Percentiles rank a stretch among this genome's conserved stretches.
phyloP scores from a whole-genome alignment of 2,888 invertebrate genomes.

The Cephus nigrinus region DNA sequence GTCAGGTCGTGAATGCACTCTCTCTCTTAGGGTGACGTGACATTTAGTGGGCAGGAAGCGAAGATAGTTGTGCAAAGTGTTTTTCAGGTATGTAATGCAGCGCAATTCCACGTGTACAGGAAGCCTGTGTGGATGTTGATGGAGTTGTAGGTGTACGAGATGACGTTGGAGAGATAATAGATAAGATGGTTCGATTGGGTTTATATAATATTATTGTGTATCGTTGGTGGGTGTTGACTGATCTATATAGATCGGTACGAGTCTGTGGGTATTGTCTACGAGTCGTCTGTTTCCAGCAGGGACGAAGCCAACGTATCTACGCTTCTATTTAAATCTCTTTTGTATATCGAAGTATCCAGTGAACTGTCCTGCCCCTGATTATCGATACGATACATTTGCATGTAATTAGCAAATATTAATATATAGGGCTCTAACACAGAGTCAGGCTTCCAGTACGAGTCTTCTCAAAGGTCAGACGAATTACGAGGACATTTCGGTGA shows the following conservation, averaged over 20 bases:
- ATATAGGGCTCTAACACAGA: not conserved
- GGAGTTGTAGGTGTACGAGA: not conserved
- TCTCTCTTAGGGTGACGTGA: not conserved
- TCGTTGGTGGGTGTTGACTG: not conserved
- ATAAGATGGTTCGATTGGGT: not conserved
- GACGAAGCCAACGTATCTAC: not conserved
- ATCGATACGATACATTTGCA: conserved; percentile 22
- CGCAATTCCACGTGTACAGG: no score
- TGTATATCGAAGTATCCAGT: conserved; percentile 11
- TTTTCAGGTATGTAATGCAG: not conserved
- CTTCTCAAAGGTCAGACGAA: conserved; percentile 2
- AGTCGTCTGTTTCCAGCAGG: not conserved
- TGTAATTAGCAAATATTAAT: conserved; percentile 13
- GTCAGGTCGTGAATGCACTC: not conserved
- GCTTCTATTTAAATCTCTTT: conserved; percentile 3
- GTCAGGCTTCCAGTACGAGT: not conserved
- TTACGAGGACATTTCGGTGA: not conserved
- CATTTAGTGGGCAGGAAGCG: not conserved
- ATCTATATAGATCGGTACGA: not conserved
- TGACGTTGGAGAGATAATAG: not conserved
- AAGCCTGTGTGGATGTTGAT: no score
- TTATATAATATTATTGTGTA: not conserved
- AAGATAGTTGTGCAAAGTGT: not conserved
- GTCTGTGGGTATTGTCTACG: not conserved
- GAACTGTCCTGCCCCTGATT: conserved; percentile 14